A percentile compares a stretch with the other conserved stretches of the same genome.
Evolutionary conservation across 2,888 invertebrate genomes (phyloP).

Genomic region (Thecocarcelia acutangulata): DNA sequence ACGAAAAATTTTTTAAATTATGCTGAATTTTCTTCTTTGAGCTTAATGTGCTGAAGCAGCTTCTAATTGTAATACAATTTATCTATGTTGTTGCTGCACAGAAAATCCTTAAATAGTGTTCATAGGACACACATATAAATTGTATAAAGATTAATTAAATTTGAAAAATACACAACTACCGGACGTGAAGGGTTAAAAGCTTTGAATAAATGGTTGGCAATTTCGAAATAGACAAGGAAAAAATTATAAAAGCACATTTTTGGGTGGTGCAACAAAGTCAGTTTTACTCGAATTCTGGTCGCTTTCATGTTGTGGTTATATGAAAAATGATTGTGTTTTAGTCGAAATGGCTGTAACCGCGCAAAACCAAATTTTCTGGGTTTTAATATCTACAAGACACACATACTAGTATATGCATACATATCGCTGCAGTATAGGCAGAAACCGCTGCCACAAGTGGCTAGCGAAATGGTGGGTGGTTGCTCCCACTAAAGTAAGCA

Average conservation of each 20-base stretch:
- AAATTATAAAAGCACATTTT: background rate
- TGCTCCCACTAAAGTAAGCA: no score
- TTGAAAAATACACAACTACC: background rate
- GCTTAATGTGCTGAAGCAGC: background rate
- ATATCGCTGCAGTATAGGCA: no score
- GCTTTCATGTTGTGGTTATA: no score
- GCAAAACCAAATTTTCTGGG: no score
- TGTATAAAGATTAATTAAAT: conserved; percentile 25
- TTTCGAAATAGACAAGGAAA: background rate
- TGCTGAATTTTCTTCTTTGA: conserved; percentile 5
- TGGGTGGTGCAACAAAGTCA: background rate
- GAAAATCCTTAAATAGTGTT: background rate
- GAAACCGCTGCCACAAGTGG: no score
- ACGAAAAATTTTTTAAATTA: conserved; percentile 21
- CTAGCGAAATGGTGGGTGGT: no score
- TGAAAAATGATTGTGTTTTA: no score
- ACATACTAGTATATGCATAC: no score
- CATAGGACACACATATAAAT: background rate
- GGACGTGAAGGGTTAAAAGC: background rate
- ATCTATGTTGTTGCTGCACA: conserved; percentile 4
- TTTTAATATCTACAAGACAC: no score
- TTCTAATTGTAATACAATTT: conserved; percentile 20
- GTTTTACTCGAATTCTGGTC: background rate
- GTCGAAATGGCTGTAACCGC: no score
- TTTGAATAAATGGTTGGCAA: conserved; percentile 1